A percentile compares a stretch with the other conserved stretches of the same genome.
phyloP scores from a whole-genome alignment of 2,113 vertebrate genomes.

The Haemorhous mexicanus region DNA sequence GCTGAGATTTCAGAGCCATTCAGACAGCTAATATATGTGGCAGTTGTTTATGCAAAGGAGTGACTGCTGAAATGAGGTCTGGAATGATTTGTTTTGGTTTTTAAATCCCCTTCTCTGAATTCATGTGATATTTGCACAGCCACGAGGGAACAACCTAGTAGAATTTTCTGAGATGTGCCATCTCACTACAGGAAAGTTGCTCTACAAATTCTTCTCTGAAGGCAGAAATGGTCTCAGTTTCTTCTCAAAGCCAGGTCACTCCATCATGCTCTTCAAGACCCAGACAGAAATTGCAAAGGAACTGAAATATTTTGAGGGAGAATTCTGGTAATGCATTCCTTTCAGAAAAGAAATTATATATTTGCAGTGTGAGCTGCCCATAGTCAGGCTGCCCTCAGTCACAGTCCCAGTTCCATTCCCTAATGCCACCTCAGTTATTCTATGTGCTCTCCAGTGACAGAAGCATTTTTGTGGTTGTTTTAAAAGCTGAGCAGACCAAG shows the following conservation, averaged over 20 bases:
- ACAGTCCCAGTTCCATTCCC: neutral
- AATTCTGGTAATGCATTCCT: neutral
- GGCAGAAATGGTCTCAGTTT: neutral
- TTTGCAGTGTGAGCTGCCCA: neutral
- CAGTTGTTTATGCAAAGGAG: constrained; percentile 14
- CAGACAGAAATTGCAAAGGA: neutral
- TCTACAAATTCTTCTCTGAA: neutral
- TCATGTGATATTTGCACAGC: neutral
- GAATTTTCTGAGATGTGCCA: neutral
- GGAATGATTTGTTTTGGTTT: neutral
- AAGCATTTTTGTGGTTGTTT: neutral
- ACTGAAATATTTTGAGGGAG: neutral
- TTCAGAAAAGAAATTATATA: neutral
- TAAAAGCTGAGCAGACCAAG: neutral
- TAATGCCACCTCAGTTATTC: neutral
- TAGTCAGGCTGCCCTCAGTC: neutral
- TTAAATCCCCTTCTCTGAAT: neutral
- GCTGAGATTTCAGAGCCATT: neutral
- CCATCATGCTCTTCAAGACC: neutral
- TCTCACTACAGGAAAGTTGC: neutral
- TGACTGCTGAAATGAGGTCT: neutral
- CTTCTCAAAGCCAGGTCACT: neutral
- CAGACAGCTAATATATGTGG: neutral
- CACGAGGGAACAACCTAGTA: neutral
- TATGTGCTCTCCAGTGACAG: neutral